Evolutionary conservation across 2,888 invertebrate species (phyloP), one percentile per base, ranked within the genome.

Genomic region (Trichopoda pennipes): DNA sequence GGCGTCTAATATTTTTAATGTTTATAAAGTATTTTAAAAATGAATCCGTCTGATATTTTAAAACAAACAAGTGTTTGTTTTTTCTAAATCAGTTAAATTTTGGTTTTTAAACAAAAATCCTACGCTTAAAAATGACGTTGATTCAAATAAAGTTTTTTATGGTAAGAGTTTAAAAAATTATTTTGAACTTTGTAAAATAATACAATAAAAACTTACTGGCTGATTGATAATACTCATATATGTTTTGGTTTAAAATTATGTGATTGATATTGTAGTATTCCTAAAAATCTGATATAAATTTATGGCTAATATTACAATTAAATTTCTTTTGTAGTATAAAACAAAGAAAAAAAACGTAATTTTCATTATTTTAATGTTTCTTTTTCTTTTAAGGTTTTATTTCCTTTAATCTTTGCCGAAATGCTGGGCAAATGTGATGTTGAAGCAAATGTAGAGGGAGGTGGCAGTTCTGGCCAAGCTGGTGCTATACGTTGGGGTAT

Each of bases 401-500:
- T 96, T 89, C 98, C 98, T 4, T 92, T 99, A 80, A 93, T 96
- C 85, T 96, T 98, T 87, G 93, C 95, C 77, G 94, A 93, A 32
- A 93, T 96, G 93, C 90, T 95, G 75, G 94, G 94, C 61, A 93
- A 94, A 90, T 95, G 98, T 55, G 98, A 99, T 91, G 91, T 98
- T 28, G 96, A 95, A 88, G 97, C 96, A 55, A 93, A 93, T 86
- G 93, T 96, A 44, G 92, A 91, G 85, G 94, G 94, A 47, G 95
- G 95, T 47, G 97, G 97, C 14, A 92, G 93, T 44, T 94, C 95
- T 17, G 95, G 96, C 0, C 96, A 97, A 91, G 94, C 98, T n/a
- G 97, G 97, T 49, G 97, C 97, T 64, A 93, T 98, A 77, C 94
- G 98, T 81, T 95, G 95, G 93, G 98, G 96, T 28, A 94, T 98